Evolutionary conservation across 2,888 invertebrate genomes (phyloP).

Genomic region (Lymantria monacha): DNA sequence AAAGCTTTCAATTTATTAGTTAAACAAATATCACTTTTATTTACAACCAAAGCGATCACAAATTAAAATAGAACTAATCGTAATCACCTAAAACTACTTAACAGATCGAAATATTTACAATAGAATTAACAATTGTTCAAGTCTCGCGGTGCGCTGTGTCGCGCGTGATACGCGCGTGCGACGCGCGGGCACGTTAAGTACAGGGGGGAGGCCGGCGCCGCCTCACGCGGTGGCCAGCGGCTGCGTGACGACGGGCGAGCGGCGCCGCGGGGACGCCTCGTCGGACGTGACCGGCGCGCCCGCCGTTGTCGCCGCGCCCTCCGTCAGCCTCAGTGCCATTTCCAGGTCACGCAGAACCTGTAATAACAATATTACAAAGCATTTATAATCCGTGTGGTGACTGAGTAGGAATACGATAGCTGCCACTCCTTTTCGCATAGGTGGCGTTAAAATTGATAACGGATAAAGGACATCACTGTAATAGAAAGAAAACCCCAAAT

Average conservation of each 20-base stretch:
- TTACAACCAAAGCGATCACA: conserved; percentile 82
- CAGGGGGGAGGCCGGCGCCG: conserved; percentile 55
- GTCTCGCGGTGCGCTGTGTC: conserved; percentile 62
- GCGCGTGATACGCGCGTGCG: conserved; percentile 46
- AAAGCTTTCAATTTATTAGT: conserved; percentile 80
- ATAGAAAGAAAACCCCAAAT: too few relatives aligned
- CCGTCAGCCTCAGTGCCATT: conserved; percentile 87
- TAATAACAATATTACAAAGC: not conserved
- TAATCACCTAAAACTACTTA: conserved; percentile 81
- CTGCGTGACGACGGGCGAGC: conserved; percentile 81
- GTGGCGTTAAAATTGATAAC: too few relatives aligned
- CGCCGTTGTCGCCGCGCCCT: conserved; percentile 59
- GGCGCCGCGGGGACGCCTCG: conserved; percentile 78
- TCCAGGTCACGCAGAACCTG: conserved; percentile 94
- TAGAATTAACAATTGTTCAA: conserved; percentile 72
- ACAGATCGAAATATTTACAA: conserved; percentile 80
- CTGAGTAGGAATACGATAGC: too few relatives aligned
- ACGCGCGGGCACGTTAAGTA: conserved; percentile 82
- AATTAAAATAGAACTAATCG: conserved; percentile 73
- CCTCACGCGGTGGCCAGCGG: conserved; percentile 70
- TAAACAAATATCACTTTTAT: conserved; percentile 82
- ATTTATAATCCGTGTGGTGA: too few relatives aligned
- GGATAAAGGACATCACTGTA: too few relatives aligned
- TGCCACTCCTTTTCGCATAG: too few relatives aligned
- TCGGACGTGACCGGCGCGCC: conserved; percentile 74